A percentile compares a stretch with the other conserved stretches of the same genome.
These are phyloP conservation scores for Hemicordylus capensis DNA, from an alignment of 2,113 vertebrate genomes.

Conservation along the genomic window DNA sequence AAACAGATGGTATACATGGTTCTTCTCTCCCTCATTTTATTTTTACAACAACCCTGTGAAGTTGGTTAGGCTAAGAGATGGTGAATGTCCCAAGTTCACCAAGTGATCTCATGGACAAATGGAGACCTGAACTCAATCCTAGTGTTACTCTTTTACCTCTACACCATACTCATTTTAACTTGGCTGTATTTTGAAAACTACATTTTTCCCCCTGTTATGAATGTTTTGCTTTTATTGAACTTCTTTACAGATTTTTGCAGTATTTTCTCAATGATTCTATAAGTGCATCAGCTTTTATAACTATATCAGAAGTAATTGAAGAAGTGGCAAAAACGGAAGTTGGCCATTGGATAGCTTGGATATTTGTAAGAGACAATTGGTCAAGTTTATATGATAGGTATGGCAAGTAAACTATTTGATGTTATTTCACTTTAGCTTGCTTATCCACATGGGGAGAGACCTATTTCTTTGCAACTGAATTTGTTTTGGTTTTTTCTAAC, in stretches of 20 bases:
- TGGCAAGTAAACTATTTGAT: not conserved
- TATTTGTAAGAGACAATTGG: slow-evolving; percentile 78
- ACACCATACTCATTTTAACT: not conserved
- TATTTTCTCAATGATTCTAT: slow-evolving; percentile 55
- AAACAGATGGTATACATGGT: no score
- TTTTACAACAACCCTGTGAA: no score
- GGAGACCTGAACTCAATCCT: not conserved
- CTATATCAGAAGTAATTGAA: slow-evolving; percentile 45
- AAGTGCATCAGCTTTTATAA: slow-evolving; percentile 43
- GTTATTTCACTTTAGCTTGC: not conserved
- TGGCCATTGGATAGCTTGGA: slow-evolving; percentile 73
- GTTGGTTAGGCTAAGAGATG: no score
- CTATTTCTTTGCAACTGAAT: not conserved
- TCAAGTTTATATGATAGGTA: slow-evolving; percentile 69
- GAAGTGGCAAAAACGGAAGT: slow-evolving; percentile 62
- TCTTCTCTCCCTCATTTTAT: no score
- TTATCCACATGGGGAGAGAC: not conserved
- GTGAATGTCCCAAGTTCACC: no score
- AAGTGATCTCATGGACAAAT: no score
- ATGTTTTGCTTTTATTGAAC: slow-evolving; percentile 17
- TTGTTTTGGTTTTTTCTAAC: no score
- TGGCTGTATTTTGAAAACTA: not conserved
- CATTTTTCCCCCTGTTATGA: not conserved
- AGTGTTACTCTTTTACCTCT: not conserved
- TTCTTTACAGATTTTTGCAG: slow-evolving; percentile 74